phyloP scores from a whole-genome alignment of 2,797 vertebrate genomes.

The Bufotes viridis region DNA sequence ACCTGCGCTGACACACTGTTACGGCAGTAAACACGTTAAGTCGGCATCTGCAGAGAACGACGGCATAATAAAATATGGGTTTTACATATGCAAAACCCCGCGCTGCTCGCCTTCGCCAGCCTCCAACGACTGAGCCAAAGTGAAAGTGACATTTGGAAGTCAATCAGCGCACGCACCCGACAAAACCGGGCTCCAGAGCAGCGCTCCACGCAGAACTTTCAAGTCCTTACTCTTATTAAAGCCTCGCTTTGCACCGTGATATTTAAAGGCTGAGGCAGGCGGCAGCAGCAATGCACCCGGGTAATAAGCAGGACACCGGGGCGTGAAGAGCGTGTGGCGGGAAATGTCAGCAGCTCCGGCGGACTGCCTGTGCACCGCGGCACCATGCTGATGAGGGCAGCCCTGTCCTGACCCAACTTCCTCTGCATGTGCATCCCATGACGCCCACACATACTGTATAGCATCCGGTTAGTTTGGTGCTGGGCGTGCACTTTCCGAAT shows the following conservation, averaged over 20 bases:
- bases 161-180: not conserved
- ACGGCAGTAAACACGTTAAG: not conserved
- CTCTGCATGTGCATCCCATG: no score
- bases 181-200: not conserved
- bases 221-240: slow-evolving; percentile 35
- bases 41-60: not conserved
- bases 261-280: slow-evolving; percentile 33
- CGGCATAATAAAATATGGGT: not conserved
- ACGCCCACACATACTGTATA: no score
- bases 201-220: slow-evolving; percentile 22
- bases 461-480: no score
- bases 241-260: slow-evolving; percentile 21
- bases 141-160: slow-evolving; percentile 37
- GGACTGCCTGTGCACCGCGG: no score
- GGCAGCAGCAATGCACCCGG: not conserved
- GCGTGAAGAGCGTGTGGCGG: no score
- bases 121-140: not conserved
- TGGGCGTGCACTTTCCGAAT: no score
- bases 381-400: no score
- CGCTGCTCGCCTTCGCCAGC: not conserved
- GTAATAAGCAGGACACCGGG: not conserved
- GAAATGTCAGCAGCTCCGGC: no score
- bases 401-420: no score
- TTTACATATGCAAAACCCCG: not conserved
- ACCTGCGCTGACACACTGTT: not conserved